A percentile compares a stretch with the other conserved stretches of the same genome.
phyloP scores from a whole-genome alignment of 2,113 vertebrate genomes.

The Psammodynastes pulverulentus region DNA sequence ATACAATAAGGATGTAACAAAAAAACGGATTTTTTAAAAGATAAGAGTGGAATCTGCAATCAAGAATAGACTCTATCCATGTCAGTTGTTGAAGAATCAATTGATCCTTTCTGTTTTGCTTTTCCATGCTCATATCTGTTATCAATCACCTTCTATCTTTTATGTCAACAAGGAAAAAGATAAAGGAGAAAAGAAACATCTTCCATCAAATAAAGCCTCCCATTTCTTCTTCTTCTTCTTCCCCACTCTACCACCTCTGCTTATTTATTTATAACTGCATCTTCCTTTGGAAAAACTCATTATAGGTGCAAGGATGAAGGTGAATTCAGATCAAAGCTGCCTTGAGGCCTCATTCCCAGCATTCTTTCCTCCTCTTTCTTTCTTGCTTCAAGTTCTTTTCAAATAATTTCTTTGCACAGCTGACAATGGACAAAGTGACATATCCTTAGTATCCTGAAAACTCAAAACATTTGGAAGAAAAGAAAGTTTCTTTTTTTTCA shows the following conservation, averaged over 20 bases:
- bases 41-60: background rate
- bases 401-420: conserved; percentile 16
- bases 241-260: background rate
- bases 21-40: background rate
- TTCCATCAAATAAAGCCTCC: conserved; percentile 31
- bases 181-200: background rate
- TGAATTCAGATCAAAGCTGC: conserved; percentile 53
- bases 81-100: background rate
- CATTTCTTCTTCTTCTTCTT: conserved; percentile 28
- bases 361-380: conserved; percentile 22
- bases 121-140: conserved; percentile 42
- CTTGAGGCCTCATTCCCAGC: conserved; percentile 32
- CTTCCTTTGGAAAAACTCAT: conserved; percentile 52
- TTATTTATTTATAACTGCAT: conserved; percentile 56
- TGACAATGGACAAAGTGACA: conserved; percentile 16
- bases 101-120: background rate
- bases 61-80: background rate
- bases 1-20: background rate
- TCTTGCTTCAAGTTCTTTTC: conserved; percentile 29
- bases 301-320: conserved; percentile 44
- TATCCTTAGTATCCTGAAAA: conserved; percentile 18
- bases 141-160: conserved; percentile 48
- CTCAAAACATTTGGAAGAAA: conserved; percentile 11
- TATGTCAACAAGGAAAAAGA: conserved; percentile 38
- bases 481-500: conserved; percentile 13